Base-by-base conservation (phyloP, 1,140 invertebrate species). In the Panagrolaimus sp. region DNA sequence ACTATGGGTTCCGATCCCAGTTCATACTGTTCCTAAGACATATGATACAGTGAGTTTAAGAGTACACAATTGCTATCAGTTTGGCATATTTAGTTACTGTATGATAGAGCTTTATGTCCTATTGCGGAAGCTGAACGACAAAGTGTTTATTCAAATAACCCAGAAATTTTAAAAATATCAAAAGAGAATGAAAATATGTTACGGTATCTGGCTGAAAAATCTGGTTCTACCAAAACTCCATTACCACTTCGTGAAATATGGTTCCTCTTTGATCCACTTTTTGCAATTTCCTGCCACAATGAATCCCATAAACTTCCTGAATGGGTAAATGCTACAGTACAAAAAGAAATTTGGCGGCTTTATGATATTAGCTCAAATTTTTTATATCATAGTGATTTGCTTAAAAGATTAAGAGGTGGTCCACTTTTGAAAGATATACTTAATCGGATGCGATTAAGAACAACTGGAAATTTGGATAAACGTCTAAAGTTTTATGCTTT, bases 1-100 rank as follows among this genome's bases (percentile, higher is more conserved):
- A 4, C 44, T 61, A 4, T 84, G 84, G 84, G 74, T 79, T 44
- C 83, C 83, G 11, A 81, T 84, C 68, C 83, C 83, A 5, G 79
- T 84, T 8, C 83, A 84, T 66, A 84, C 82, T 7, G 53, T 76
- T 25, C 77, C 84, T 0, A 74, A 71, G 44, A 31, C 16, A 9
- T 48, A 23, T n/a, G 74, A 76, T 46, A 77, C 70, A 25, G 74
- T 75, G 65, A 67, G 31, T 38, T 38, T 2, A 4, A 4, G 31
- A 38, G 31, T 7, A 38, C 7, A 38, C 2, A 38, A 38, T 38
- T 38, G 2, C 31, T 38, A 4, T 38, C 31, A 38, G 2, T 7
- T 38, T 2, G 2, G 7, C 7, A 38, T 4, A 38, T 71, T 70
- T 23, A 72, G 72, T n/a, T 65, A 25, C 51, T 74, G 4, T 74